Conservation (phyloP, 2,797 vertebrate genomes). For the Bufotes viridis region DNA sequence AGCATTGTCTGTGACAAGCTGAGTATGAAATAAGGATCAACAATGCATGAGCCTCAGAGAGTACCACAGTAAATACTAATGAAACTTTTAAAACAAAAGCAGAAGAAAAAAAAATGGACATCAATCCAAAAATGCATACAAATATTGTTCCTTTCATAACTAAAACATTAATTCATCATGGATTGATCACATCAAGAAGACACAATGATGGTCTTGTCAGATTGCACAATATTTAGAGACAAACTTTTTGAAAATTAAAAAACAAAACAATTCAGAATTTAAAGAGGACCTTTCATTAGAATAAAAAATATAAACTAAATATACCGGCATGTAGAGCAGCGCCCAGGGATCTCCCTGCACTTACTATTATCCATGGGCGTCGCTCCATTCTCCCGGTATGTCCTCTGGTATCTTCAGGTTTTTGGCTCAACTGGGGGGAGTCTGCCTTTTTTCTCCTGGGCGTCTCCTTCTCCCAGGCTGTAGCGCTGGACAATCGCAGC, state of each 20-base stretch:
- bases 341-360: too few species aligned
- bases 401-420: too few species aligned
- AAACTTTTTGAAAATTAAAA: not conserved
- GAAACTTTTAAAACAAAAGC: not conserved
- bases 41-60: not conserved
- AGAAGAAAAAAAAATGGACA: not conserved
- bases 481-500: too few species aligned
- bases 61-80: constrained; percentile 2
- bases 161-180: not conserved
- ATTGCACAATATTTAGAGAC: not conserved
- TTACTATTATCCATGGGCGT: too few species aligned
- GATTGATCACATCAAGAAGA: not conserved
- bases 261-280: too few species aligned
- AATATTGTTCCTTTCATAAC: not conserved
- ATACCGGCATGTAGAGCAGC: too few species aligned
- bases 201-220: not conserved
- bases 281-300: too few species aligned
- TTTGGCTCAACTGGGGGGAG: too few species aligned
- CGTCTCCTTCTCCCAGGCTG: too few species aligned
- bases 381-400: too few species aligned
- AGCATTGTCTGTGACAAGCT: constrained; percentile 21
- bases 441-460: too few species aligned
- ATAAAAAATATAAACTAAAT: too few species aligned
- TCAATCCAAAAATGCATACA: not conserved
- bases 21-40: constrained; percentile 30